phyloP scores from a whole-genome alignment of 2,113 vertebrate species.

The Gopherus evgoodei region DNA sequence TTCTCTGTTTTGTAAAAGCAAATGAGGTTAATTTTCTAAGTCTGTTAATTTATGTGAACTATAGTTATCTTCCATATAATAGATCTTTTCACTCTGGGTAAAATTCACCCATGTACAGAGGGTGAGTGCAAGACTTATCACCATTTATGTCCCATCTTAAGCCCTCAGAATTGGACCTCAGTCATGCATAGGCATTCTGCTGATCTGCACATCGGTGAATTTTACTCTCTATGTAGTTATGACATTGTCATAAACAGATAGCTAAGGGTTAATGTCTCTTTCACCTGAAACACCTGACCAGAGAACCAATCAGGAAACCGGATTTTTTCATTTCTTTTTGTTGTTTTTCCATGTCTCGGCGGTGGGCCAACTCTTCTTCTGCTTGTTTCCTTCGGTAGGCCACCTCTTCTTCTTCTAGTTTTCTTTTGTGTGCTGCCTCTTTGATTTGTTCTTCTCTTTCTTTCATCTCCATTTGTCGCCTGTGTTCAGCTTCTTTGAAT shows the following conservation, averaged over 20 bases:
- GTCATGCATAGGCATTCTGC: not conserved
- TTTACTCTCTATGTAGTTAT: not conserved
- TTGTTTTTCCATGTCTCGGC: too few relatives aligned
- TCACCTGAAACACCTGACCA: too few relatives aligned
- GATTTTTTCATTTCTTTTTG: too few relatives aligned
- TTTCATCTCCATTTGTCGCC: too few relatives aligned
- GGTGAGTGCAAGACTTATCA: rapidly evolving
- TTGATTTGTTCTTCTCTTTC: too few relatives aligned
- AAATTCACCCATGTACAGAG: not conserved
- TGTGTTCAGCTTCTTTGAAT: too few relatives aligned
- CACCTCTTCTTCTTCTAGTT: too few relatives aligned
- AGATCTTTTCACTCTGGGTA: not conserved
- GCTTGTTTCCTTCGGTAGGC: too few relatives aligned
- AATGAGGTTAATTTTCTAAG: not conserved
- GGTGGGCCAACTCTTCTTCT: too few relatives aligned
- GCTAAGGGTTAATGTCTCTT: too few relatives aligned
- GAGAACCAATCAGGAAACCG: too few relatives aligned
- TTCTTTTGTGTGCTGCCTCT: too few relatives aligned
- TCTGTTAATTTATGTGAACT: not conserved
- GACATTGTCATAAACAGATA: not conserved
- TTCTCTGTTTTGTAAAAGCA: rapidly evolving
- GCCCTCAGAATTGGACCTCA: not conserved
- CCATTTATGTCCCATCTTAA: not conserved
- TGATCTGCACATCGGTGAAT: rapidly evolving
- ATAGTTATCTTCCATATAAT: not conserved